Evolutionary conservation across 2,888 invertebrate genomes (phyloP).

Genomic region (Chaetogeoica ovagalla): DNA sequence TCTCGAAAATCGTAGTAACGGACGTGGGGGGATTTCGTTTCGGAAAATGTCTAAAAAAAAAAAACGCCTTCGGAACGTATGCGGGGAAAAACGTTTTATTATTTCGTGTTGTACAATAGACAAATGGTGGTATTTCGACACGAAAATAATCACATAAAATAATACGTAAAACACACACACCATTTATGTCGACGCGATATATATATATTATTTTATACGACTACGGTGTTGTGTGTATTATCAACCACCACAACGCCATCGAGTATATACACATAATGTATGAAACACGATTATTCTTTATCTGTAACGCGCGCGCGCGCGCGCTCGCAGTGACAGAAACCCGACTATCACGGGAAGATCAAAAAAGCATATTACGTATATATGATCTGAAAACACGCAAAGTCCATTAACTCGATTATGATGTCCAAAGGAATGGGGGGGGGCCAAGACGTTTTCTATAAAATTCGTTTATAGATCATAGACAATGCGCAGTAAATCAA

Average conservation of each 20-base stretch:
- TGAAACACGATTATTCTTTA: not conserved
- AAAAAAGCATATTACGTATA: not conserved
- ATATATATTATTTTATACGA: too few species aligned
- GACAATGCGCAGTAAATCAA: not conserved
- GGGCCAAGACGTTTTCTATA: not conserved
- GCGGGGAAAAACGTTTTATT: not conserved
- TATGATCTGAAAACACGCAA: not conserved
- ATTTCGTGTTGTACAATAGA: not conserved
- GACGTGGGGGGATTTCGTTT: not conserved
- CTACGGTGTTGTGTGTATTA: too few species aligned
- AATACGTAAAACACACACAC: not conserved
- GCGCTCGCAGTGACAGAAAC: not conserved
- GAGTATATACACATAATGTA: not conserved
- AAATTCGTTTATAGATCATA: not conserved
- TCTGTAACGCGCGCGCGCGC: not conserved
- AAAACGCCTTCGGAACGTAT: not conserved
- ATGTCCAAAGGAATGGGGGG: not conserved
- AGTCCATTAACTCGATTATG: conserved; percentile 28
- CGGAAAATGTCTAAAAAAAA: not conserved
- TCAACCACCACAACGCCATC: too few species aligned
- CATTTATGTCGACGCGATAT: not conserved
- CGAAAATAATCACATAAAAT: not conserved
- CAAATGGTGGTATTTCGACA: too few species aligned
- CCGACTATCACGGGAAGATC: not conserved
- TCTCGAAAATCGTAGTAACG: not conserved